Evolutionary conservation across 2,113 vertebrate genomes (phyloP).

Genomic region (Lasiurus borealis): DNA sequence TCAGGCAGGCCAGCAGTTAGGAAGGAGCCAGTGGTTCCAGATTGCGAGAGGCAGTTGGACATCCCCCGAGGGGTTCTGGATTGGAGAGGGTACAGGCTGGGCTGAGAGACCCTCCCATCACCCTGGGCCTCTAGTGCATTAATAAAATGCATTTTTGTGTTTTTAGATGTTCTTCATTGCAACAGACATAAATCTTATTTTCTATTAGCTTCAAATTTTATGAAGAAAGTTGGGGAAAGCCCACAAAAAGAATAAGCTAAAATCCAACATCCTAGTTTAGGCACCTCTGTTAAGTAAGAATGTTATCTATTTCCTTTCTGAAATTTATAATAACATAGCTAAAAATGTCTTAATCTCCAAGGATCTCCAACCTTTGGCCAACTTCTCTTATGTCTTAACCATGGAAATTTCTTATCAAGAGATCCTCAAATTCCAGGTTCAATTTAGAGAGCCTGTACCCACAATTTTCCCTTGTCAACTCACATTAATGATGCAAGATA

Average conservation of each 20-base stretch:
- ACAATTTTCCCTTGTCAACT: background rate
- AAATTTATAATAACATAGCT: background rate
- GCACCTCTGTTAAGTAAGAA: background rate
- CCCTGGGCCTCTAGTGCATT: background rate
- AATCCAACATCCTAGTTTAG: background rate
- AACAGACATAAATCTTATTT: background rate
- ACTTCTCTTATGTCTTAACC: background rate
- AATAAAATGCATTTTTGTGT: background rate
- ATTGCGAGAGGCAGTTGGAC: too few species aligned
- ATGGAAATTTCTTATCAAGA: background rate
- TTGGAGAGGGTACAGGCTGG: too few species aligned
- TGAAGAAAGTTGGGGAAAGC: conserved; percentile 1
- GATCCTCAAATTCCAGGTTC: background rate
- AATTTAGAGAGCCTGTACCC: background rate
- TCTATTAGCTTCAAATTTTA: background rate
- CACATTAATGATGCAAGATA: background rate
- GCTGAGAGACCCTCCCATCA: too few species aligned
- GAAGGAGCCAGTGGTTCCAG: too few species aligned
- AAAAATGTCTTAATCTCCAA: conserved; percentile 26
- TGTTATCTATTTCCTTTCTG: conserved; percentile 17
- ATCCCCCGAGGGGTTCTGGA: too few species aligned
- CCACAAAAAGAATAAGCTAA: background rate
- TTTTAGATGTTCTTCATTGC: background rate
- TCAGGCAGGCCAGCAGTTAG: too few species aligned
- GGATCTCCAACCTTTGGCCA: background rate